Base-by-base conservation (phyloP, 2,113 vertebrate species). In the Montifringilla adamsi region DNA sequence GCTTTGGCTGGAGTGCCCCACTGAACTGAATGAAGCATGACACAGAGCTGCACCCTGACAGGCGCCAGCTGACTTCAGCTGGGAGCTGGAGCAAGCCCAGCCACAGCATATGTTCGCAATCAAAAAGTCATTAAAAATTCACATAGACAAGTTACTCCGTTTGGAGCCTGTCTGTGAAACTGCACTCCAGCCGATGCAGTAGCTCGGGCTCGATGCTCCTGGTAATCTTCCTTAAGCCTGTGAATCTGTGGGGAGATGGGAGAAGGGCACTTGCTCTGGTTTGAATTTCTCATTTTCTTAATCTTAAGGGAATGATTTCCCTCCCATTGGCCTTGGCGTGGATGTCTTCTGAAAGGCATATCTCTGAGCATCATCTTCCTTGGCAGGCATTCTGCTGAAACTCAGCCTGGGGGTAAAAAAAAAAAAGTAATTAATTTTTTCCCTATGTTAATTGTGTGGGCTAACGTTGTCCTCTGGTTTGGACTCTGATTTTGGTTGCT, bases 41-140 rank as follows among this genome's bases (percentile, higher is more conserved):
- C 66, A 63, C 59, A 63, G 91, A 68, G 35, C 80, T 89, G 84
- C 82, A 60, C 90, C 90, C 87, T 93, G 87, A 82, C 84, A 59
- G 80, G 69, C 21, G 0, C 84, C 95, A 92, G 84, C 91, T 91
- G 91, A 89, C 82, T 90, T 85, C 76, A 81, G 73, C 90, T 81
- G 94, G 39, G 83, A 83, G 64, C 95, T 94, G 96, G 96, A 96
- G 76, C 93, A 52, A 81, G 80, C 86, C 94, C 93, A 94, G 84
- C 95, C 75, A 56, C 1, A 4, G 64, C 94, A 95, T 92, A 92
- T 96, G 96, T 81, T 97, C 22, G 0, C 83, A 92, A 94, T 97
- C 96, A 94, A 86, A 89, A 96, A 84, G 76, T 87, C 89, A 94
- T 94, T 94, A 96, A 94, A 96, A 96, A 96, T 95, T 90, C 92